A percentile compares a stretch with the other conserved stretches of the same genome.
phyloP scores from a whole-genome alignment of 2,797 vertebrate species.

The Urophycis tenuis region DNA sequence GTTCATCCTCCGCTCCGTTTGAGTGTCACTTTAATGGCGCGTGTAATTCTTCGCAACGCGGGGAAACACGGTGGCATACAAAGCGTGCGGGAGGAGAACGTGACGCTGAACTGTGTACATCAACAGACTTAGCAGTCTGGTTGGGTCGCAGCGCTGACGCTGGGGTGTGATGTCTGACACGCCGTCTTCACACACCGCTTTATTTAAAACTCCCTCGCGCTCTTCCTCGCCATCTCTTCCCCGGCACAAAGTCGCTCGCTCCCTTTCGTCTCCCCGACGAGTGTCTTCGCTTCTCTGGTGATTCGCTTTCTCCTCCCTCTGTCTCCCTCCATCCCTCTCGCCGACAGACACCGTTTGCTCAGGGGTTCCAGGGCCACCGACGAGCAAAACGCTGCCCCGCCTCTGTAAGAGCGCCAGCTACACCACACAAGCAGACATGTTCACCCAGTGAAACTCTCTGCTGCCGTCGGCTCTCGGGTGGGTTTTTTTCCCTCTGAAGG shows the following conservation, averaged over 20 bases:
- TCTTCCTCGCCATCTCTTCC: neutral
- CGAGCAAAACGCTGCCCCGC: neutral
- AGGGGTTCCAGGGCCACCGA: neutral
- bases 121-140: neutral
- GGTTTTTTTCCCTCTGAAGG: neutral
- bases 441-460: neutral
- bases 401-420: neutral
- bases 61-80: neutral
- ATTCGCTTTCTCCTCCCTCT: neutral
- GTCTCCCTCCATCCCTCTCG: neutral
- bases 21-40: neutral
- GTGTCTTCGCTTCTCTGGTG: neutral
- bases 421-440: neutral
- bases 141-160: neutral
- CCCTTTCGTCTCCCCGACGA: slow-evolving; percentile 1
- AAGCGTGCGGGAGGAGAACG: neutral
- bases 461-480: neutral
- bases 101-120: neutral
- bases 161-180: neutral
- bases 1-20: neutral
- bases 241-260: neutral
- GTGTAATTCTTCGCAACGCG: neutral
- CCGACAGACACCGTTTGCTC: neutral
- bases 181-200: slow-evolving; percentile 8
- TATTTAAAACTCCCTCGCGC: slow-evolving; percentile 19